Conservation (phyloP, 2,797 vertebrate species). For the Artibeus jamaicensis region DNA sequence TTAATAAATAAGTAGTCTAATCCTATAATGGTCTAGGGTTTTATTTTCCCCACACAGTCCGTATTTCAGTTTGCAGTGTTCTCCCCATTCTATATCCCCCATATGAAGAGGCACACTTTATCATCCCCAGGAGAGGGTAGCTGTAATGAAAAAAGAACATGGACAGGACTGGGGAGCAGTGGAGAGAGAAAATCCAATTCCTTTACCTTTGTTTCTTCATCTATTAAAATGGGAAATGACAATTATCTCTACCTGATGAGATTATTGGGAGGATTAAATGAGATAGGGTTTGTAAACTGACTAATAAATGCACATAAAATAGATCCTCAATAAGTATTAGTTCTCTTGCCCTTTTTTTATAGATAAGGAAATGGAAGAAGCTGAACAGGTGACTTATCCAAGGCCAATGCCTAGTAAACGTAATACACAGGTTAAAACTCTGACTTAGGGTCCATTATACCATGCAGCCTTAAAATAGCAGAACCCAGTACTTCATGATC, state of each 20-base stretch:
- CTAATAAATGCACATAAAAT: not conserved
- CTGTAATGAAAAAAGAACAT: not conserved
- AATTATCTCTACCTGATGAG: not conserved
- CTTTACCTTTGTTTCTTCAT: not conserved
- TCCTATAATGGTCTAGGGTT: not conserved
- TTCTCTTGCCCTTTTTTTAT: not conserved
- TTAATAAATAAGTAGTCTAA: slow-evolving; percentile 64
- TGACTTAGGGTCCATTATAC: not conserved
- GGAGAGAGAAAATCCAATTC: not conserved
- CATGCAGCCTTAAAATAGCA: not conserved
- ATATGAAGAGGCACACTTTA: not conserved
- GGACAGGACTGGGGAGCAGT: not conserved
- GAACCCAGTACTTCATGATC: not conserved
- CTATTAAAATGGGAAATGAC: not conserved
- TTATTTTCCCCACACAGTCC: not conserved
- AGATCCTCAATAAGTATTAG: not conserved
- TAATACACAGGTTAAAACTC: not conserved
- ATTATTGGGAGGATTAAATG: not conserved
- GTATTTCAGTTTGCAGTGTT: not conserved
- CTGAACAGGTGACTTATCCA: not conserved
- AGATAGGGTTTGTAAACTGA: not conserved
- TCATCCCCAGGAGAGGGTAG: not conserved
- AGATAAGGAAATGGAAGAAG: slow-evolving; percentile 12
- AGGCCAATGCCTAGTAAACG: not conserved
- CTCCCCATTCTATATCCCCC: not conserved